These are phyloP conservation scores for Natator depressus DNA, from an alignment of 2,113 vertebrate species.

Conservation along the genomic window DNA sequence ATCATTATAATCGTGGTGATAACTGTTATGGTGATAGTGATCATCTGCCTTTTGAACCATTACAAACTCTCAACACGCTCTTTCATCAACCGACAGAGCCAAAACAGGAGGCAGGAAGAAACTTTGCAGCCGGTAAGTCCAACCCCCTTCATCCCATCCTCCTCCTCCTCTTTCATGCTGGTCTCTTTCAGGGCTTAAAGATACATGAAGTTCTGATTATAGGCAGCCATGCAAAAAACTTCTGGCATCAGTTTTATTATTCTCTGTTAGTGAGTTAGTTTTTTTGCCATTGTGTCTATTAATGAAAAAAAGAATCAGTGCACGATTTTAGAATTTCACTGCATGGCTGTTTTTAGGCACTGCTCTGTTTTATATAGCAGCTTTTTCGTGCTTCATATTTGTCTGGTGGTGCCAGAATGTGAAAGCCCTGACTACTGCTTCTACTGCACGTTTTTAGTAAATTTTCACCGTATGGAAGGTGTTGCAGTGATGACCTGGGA, in stretches of 20 bases:
- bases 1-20: conserved; percentile 97
- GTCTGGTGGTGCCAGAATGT: not conserved
- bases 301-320: not conserved
- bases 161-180: rapidly evolving
- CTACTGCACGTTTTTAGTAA: not conserved
- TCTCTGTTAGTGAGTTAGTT: not conserved
- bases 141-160: not conserved
- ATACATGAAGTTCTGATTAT: not conserved
- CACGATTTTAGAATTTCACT: rapidly evolving
- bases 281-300: not conserved
- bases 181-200: not conserved
- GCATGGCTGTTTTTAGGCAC: not conserved
- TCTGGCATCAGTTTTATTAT: not conserved
- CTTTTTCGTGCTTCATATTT: not conserved
- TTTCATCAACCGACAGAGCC: conserved; percentile 92
- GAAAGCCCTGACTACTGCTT: not conserved
- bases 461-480: not conserved
- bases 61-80: conserved; percentile 96
- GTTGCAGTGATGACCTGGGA: not conserved
- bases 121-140: conserved; percentile 89
- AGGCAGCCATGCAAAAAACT: not conserved
- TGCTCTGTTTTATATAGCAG: not conserved
- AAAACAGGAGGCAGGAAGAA: conserved; percentile 88
- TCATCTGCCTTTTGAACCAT: conserved; percentile 97
- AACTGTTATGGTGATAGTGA: conserved; percentile 97